Evolutionary conservation across 2,113 vertebrate species (phyloP), one percentile per base, ranked within the genome.

Genomic region (Hippocampus barbouri): DNA sequence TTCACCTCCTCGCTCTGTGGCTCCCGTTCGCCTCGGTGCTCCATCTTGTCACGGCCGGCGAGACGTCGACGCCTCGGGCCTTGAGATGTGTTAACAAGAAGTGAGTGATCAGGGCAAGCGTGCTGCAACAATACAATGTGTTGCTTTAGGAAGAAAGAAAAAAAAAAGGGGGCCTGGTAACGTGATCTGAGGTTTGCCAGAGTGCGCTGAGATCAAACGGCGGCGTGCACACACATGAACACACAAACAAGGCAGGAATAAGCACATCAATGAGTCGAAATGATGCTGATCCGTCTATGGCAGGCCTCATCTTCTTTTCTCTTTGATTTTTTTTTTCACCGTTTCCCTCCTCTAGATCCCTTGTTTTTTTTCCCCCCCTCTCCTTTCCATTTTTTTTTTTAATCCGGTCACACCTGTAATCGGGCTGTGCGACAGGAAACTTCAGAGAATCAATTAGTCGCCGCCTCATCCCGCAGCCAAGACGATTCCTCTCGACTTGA

Each of bases 371-470:
- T 81, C 8, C 53, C n/a, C n/a, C 62, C 34, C 59, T 69, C 81
- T 72, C 83, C 72, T 84, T 72, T 85, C 81, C 74, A 84, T 90
- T 88, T 88, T 90, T 88, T 86, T 85, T 89, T 88, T 90, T 88
- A 90, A 92, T 90, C 90, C 89, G 86, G 89, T 90, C 89, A 87
- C 87, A 92, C 91, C 92, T 92, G 88, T 89, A 90, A 90, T 91
- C 90, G 85, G 84, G 86, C 88, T 86, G 85, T 80, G 88, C 79
- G 88, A 92, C 90, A 88, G 86, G 82, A 90, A 92, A 93, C 90
- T 91, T 92, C 89, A 87, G 83, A 92, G 89, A 92, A 93, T 93
- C 92, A 93, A 93, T 93, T 93, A 93, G 91, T 84, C 88, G 79
- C 87, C 79, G 86, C 86, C 90, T 93, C 89, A 92, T 92, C 89